A percentile compares a stretch with the other conserved stretches of the same genome.
Conservation (phyloP, 2,113 vertebrate genomes). For the Mastomys natalensis region DNA sequence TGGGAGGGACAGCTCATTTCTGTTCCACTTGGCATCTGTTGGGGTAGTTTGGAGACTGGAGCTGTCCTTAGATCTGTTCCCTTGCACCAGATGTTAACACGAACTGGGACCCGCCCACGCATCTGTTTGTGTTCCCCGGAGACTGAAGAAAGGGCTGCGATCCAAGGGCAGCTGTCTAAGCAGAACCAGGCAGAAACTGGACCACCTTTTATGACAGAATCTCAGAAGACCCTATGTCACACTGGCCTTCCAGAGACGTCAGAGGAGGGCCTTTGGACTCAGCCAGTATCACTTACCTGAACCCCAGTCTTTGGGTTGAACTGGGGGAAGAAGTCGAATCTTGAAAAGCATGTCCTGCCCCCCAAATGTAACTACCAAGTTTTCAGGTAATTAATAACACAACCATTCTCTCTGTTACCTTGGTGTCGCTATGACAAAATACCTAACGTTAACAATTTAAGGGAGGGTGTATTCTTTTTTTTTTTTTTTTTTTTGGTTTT, state of each 20-base stretch:
- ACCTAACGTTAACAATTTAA: not conserved
- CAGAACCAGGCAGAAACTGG: too few relatives aligned
- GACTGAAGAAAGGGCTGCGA: not conserved
- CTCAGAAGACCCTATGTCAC: not conserved
- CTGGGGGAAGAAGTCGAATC: too few relatives aligned
- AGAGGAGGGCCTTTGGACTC: not conserved
- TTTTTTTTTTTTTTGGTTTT: too few relatives aligned
- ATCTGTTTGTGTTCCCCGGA: not conserved
- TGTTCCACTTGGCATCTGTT: not conserved
- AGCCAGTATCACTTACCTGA: not conserved
- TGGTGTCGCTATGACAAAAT: not conserved
- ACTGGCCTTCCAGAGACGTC: not conserved
- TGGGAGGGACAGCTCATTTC: not conserved
- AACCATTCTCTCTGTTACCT: not conserved
- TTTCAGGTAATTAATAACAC: not conserved
- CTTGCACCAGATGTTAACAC: not conserved
- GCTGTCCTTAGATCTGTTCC: not conserved
- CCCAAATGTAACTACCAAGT: not conserved
- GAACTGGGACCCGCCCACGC: not conserved
- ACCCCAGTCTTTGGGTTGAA: not conserved
- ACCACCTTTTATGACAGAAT: not conserved
- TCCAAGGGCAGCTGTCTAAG: not conserved
- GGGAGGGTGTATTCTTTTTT: not conserved
- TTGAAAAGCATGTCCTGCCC: not conserved
- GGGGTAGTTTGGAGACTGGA: not conserved